These are phyloP conservation scores for Anguilla pacifica DNA, from an alignment of 2,797 vertebrate genomes.

Conservation along the genomic window DNA sequence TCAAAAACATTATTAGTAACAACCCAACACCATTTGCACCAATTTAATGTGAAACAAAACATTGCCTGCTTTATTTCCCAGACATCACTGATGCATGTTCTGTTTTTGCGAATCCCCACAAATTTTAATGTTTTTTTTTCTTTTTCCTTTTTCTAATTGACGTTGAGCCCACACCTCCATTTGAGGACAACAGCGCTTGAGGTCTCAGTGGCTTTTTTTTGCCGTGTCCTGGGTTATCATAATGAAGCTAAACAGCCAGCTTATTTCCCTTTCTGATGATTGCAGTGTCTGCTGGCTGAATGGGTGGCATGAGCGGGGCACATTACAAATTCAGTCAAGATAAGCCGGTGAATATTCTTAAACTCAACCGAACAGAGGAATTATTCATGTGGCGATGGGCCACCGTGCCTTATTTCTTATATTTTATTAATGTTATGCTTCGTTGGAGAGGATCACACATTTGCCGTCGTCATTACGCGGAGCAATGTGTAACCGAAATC, in stretches of 20 bases:
- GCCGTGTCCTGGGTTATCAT: not conserved
- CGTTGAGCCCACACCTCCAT: not conserved
- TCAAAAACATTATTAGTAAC: not conserved
- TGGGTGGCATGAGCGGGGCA: not conserved
- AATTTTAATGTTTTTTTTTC: not conserved
- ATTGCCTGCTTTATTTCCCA: not conserved
- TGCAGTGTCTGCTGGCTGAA: constrained; percentile 3
- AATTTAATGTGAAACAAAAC: not conserved
- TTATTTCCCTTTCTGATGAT: not conserved
- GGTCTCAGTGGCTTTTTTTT: not conserved
- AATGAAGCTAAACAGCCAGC: not conserved
- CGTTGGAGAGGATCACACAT: constrained; percentile 6
- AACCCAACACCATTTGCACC: not conserved
- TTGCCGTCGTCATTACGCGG: not conserved
- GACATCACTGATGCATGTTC: not conserved
- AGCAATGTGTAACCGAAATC: not conserved
- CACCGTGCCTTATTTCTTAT: constrained; percentile 1
- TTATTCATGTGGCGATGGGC: constrained; percentile 20
- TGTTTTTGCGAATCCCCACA: not conserved
- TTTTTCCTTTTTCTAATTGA: not conserved
- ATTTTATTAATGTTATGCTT: constrained; percentile 21
- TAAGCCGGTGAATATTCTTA: constrained; percentile 17
- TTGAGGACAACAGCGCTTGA: not conserved
- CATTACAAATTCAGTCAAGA: constrained; percentile 4
- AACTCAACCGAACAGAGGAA: constrained; percentile 5